phyloP scores from a whole-genome alignment of 2,113 vertebrate species.

The Zootoca vivipara region DNA sequence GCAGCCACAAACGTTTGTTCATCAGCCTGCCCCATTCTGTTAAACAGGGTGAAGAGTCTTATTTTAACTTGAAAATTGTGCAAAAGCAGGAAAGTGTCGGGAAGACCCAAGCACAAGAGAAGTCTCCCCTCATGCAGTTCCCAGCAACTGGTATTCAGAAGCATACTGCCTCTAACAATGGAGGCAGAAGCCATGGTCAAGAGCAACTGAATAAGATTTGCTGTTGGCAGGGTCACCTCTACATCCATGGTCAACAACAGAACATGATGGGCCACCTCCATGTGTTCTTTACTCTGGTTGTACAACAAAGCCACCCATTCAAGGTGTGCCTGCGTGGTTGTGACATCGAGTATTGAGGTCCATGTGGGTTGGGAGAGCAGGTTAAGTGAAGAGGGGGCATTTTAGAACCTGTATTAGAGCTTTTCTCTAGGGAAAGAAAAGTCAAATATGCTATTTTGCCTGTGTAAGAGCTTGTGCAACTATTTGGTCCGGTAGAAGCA shows the following conservation, averaged over 20 bases:
- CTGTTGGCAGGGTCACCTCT: background rate
- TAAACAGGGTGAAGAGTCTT: too few relatives aligned
- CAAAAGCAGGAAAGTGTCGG: background rate
- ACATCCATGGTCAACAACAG: background rate
- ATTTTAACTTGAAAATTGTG: background rate
- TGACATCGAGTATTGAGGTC: background rate
- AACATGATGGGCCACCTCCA: background rate
- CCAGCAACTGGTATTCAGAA: too few relatives aligned
- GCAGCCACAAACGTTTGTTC: background rate
- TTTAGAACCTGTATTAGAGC: background rate
- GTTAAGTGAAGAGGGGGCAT: background rate
- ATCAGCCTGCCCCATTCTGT: background rate
- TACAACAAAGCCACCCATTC: background rate
- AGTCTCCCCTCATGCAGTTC: too few relatives aligned
- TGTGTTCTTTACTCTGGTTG: background rate
- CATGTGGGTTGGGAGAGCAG: background rate
- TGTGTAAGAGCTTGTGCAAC: background rate
- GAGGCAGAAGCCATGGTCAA: background rate
- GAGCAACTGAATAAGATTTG: too few relatives aligned
- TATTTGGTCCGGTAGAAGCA: background rate
- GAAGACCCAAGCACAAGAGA: too few relatives aligned
- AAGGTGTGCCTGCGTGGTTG: background rate
- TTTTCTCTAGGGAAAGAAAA: background rate
- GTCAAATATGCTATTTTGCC: background rate
- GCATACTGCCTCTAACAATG: too few relatives aligned